These are phyloP conservation scores for Ophioninae sp. DNA, from an alignment of 2,888 invertebrate species.

Conservation along the genomic window DNA sequence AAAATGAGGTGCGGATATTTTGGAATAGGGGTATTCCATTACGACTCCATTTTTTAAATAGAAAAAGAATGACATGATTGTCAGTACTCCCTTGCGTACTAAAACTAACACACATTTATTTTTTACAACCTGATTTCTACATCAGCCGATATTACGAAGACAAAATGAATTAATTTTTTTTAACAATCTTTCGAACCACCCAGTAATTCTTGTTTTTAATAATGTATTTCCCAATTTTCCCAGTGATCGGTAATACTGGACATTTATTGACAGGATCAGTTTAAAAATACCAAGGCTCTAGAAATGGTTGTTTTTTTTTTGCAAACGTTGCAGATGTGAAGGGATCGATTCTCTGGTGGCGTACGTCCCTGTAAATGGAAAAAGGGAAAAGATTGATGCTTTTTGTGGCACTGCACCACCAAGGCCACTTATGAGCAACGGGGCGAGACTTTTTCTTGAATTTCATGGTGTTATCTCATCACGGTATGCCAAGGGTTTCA, in stretches of 20 bases:
- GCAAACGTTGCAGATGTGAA: constrained; percentile 85
- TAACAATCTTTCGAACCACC: not conserved
- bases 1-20: too few species aligned
- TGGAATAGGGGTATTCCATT: too few species aligned
- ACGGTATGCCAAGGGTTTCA: constrained; percentile 91
- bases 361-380: constrained; percentile 90
- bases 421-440: constrained; percentile 96
- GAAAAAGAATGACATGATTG: too few species aligned
- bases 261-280: not conserved
- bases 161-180: not conserved
- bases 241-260: not conserved
- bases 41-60: too few species aligned
- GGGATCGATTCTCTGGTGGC: constrained; percentile 91
- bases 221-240: too few species aligned
- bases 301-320: not conserved
- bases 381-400: constrained; percentile 92
- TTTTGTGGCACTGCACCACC: constrained; percentile 92
- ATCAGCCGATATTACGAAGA: not conserved
- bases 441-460: constrained; percentile 92
- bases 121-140: not conserved
- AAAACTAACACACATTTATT: too few species aligned
- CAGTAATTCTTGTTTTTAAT: too few species aligned
- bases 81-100: too few species aligned
- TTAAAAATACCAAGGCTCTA: not conserved
- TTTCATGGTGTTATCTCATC: constrained; percentile 91